Conservation (phyloP, 1,140 invertebrate genomes). For the Penaeus chinensis region DNA sequence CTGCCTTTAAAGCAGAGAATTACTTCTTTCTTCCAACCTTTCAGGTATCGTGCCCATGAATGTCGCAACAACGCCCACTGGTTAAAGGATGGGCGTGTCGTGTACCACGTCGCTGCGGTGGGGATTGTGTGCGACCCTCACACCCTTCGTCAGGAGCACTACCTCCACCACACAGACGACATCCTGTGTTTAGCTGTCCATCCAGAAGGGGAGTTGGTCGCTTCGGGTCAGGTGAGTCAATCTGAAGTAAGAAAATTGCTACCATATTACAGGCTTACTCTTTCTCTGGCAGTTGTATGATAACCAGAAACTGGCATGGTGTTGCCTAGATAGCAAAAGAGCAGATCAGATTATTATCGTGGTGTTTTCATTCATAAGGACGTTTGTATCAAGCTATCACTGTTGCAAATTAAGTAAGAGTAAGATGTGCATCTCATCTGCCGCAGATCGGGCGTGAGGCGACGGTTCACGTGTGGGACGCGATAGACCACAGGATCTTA, state of each 20-base stretch:
- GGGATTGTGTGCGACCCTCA: slow-evolving; percentile 50
- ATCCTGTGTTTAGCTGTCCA: slow-evolving; percentile 61
- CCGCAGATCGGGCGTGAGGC: slow-evolving; percentile 52
- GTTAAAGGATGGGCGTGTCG: slow-evolving; percentile 44
- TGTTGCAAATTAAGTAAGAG: background rate
- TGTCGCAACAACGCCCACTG: slow-evolving; percentile 60
- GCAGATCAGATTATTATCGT: too few species aligned
- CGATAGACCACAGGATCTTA: slow-evolving; percentile 31
- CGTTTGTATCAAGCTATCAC: too few species aligned
- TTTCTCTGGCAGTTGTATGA: too few species aligned
- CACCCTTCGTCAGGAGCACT: slow-evolving; percentile 39
- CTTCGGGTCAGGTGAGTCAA: slow-evolving; percentile 55
- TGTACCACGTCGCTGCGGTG: slow-evolving; percentile 60
- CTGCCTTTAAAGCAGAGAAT: background rate
- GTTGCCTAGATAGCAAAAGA: too few species aligned
- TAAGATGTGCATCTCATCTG: background rate
- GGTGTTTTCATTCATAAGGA: too few species aligned
- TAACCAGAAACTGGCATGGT: too few species aligned
- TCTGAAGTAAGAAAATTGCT: background rate
- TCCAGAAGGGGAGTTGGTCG: slow-evolving; percentile 47
- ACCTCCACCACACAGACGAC: slow-evolving; percentile 62
- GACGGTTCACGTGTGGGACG: slow-evolving; percentile 59
- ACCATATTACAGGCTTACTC: background rate
- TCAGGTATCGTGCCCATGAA: slow-evolving; percentile 52
- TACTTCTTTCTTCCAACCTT: background rate